Evolutionary conservation across 1,140 invertebrate genomes (phyloP).

Genomic region (Drosophila sechellia): DNA sequence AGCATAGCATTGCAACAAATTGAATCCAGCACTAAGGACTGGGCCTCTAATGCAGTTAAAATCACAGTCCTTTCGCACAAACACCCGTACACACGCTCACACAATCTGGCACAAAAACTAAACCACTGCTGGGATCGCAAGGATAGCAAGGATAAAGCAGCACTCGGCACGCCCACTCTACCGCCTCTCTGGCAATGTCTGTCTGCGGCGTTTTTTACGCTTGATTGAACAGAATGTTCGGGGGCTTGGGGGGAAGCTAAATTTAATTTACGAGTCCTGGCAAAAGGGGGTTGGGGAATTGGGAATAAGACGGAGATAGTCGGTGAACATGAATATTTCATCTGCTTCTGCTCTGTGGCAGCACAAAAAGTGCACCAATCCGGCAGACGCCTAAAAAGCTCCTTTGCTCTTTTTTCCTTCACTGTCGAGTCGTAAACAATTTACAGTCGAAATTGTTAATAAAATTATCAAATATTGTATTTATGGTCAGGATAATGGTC

Average conservation of each 20-base stretch:
- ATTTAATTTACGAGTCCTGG: constrained; percentile 75
- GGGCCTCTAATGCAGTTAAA: constrained; percentile 82
- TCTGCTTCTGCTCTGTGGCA: constrained; percentile 55
- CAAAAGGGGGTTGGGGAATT: constrained; percentile 22
- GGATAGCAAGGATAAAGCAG: constrained; percentile 41
- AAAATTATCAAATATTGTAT: constrained; percentile 83
- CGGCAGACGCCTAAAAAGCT: constrained; percentile 66
- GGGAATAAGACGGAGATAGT: constrained; percentile 21
- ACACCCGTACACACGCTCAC: constrained; percentile 20
- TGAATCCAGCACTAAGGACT: constrained; percentile 68
- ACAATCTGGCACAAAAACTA: constrained; percentile 27
- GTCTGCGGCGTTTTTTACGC: constrained; percentile 77
- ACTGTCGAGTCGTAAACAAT: constrained; percentile 71
- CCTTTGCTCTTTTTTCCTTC: background rate
- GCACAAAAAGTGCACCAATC: constrained; percentile 54
- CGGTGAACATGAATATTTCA: constrained; percentile 72
- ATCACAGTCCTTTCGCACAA: constrained; percentile 68
- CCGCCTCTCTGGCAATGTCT: constrained; percentile 13
- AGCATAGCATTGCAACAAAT: constrained; percentile 80
- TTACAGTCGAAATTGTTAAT: constrained; percentile 80
- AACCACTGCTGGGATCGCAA: constrained; percentile 42
- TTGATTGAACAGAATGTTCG: constrained; percentile 78
- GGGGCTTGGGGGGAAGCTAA: constrained; percentile 57
- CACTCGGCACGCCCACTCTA: background rate
- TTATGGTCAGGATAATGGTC: constrained; percentile 69